These are phyloP conservation scores for Palythoa grandis DNA, from an alignment of 92 coral and sea anemone species.

Conservation along the genomic window DNA sequence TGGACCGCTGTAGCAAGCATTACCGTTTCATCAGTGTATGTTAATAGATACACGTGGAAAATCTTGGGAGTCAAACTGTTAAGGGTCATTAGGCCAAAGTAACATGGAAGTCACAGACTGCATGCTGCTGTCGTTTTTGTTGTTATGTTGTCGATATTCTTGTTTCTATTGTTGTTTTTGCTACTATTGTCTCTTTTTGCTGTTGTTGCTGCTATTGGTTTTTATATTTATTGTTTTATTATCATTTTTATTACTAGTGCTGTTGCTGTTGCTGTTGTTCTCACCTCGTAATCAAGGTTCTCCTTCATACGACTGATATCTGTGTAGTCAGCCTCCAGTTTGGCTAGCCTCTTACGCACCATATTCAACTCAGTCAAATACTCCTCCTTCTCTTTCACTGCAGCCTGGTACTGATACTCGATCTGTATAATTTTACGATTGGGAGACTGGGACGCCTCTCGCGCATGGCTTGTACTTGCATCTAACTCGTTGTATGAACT, in stretches of 20 bases:
- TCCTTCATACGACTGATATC: slow-evolving; percentile 37
- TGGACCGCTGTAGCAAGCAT: no score
- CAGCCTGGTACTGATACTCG: slow-evolving; percentile 30
- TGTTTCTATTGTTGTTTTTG: background rate
- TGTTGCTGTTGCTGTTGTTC: background rate
- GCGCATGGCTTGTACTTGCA: slow-evolving; percentile 4
- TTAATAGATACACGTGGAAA: no score
- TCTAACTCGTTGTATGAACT: slow-evolving; percentile 13
- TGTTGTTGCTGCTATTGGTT: background rate
- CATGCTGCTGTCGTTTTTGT: background rate
- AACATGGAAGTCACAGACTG: background rate
- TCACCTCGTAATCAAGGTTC: slow-evolving; percentile 55
- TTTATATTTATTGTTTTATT: background rate
- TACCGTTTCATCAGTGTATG: no score
- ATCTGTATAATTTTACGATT: slow-evolving; percentile 28
- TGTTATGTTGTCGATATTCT: background rate
- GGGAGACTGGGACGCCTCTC: slow-evolving; percentile 1
- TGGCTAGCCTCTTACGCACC: slow-evolving; percentile 39
- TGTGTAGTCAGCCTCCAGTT: slow-evolving; percentile 38
- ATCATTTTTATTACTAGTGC: background rate
- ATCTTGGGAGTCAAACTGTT: no score
- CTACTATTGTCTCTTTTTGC: background rate
- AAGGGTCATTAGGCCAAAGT: no score
- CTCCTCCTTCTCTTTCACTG: slow-evolving; percentile 46
- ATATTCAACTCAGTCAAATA: slow-evolving; percentile 24